phyloP scores from a whole-genome alignment of 2,113 vertebrate species.

The Microcebus murinus region DNA sequence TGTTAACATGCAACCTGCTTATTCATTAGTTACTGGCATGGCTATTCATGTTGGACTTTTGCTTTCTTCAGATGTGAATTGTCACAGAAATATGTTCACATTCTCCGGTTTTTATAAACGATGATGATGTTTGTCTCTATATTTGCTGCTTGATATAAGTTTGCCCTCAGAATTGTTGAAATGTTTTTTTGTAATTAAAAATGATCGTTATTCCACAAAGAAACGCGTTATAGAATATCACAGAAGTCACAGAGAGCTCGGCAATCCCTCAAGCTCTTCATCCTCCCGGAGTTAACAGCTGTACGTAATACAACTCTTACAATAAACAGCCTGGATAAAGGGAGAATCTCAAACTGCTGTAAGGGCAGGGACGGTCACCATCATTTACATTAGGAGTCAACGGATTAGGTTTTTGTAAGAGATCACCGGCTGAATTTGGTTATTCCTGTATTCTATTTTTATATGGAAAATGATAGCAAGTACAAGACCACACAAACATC shows the following conservation, averaged over 20 bases:
- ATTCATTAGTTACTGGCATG: slow-evolving; percentile 82
- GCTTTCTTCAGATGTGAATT: slow-evolving; percentile 69
- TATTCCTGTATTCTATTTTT: not conserved
- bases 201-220: not conserved
- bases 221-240: not conserved
- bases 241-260: not conserved
- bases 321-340: not conserved
- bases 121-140: not conserved
- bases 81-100: not conserved
- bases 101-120: not conserved
- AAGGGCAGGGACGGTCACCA: not conserved
- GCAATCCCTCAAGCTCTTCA: not conserved
- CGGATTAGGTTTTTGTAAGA: not conserved
- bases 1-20: slow-evolving; percentile 84
- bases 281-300: not conserved
- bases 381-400: not conserved
- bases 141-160: not conserved
- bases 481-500: not conserved
- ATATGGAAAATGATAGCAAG: not conserved
- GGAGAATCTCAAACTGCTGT: not conserved
- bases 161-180: not conserved
- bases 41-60: slow-evolving; percentile 46
- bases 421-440: not conserved
- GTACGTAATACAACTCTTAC: not conserved
- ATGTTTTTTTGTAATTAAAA: not conserved